Evolutionary conservation across 2,888 invertebrate species (phyloP).

Genomic region (Plebejus melissa): DNA sequence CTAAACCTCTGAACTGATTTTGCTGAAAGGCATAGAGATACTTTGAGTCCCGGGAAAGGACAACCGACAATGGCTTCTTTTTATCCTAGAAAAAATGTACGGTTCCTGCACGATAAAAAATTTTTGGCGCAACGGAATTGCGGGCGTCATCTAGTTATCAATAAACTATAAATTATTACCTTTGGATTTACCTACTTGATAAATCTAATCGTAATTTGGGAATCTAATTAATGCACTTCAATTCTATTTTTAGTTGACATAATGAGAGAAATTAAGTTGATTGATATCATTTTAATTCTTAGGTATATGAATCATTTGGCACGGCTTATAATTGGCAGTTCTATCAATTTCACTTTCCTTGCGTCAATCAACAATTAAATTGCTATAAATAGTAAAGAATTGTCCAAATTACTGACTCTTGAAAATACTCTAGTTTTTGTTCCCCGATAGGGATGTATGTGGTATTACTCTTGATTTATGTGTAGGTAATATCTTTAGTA

Average conservation of each 20-base stretch:
- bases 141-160: too few species aligned
- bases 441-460: too few species aligned
- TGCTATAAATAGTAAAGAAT: not conserved
- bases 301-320: slow-evolving; percentile 18
- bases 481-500: too few species aligned
- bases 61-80: too few species aligned
- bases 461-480: not conserved
- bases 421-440: not conserved
- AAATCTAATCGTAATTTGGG: not conserved
- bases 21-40: too few species aligned
- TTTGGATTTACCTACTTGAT: not conserved
- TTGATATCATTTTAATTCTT: slow-evolving; percentile 19
- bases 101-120: too few species aligned
- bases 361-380: not conserved
- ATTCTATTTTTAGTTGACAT: not conserved
- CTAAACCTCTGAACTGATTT: too few species aligned
- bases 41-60: too few species aligned
- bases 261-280: slow-evolving; percentile 14
- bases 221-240: not conserved
- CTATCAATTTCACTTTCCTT: not conserved
- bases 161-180: too few species aligned
- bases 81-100: too few species aligned
- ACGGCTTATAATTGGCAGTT: not conserved
- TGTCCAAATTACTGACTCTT: not conserved
- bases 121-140: too few species aligned